phyloP scores from a whole-genome alignment of 2,888 invertebrate genomes.

The Bugula neritina region DNA sequence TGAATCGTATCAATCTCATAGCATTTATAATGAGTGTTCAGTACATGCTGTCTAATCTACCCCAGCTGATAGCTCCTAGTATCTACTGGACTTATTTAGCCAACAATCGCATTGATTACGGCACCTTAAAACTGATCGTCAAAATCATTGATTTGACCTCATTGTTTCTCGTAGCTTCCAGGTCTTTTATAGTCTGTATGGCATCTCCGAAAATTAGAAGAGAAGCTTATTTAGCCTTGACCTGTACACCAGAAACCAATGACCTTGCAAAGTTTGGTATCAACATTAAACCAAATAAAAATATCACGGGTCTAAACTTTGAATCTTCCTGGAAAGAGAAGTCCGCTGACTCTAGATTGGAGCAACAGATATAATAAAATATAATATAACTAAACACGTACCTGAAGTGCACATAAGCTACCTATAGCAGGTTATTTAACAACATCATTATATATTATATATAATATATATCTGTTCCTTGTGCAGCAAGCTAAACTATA shows the following conservation, averaged over 20 bases:
- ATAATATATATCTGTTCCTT: too few species aligned
- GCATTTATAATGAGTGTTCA: slow-evolving; percentile 20
- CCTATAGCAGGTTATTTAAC: too few species aligned
- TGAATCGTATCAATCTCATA: slow-evolving; percentile 25
- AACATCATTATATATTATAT: too few species aligned
- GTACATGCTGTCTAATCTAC: not conserved
- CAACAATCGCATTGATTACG: not conserved
- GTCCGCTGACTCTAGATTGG: too few species aligned
- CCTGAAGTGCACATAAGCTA: too few species aligned
- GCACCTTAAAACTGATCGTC: slow-evolving; percentile 14
- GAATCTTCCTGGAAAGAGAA: too few species aligned
- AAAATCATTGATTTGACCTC: not conserved
- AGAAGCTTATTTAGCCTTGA: not conserved
- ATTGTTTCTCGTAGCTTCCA: not conserved
- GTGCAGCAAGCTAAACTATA: too few species aligned
- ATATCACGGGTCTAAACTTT: too few species aligned
- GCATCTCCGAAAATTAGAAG: slow-evolving; percentile 5
- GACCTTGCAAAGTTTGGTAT: not conserved
- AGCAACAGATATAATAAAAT: too few species aligned
- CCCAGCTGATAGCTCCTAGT: slow-evolving; percentile 5
- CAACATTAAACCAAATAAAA: not conserved
- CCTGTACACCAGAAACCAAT: not conserved
- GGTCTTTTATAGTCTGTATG: not conserved
- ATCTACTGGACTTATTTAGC: not conserved
- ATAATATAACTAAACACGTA: too few species aligned